phyloP scores from a whole-genome alignment of 2,113 vertebrate species.

The Cariama cristata region DNA sequence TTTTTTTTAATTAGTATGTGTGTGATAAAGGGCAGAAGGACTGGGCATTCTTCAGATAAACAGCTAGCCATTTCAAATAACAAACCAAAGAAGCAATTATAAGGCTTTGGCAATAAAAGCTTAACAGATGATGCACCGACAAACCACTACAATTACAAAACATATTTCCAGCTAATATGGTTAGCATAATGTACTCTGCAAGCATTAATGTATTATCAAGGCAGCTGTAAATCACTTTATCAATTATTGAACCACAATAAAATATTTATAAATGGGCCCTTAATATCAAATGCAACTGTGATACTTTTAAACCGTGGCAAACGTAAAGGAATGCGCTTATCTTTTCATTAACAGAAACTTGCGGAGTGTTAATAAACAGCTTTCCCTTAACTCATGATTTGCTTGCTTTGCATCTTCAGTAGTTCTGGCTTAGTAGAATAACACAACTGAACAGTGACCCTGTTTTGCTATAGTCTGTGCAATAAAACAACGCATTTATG shows the following conservation, averaged over 20 bases:
- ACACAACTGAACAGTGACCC: neutral
- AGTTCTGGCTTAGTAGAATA: neutral
- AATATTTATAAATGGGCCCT: conserved; percentile 45
- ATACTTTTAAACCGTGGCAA: neutral
- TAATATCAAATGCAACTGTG: conserved; percentile 18
- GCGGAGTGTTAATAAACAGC: neutral
- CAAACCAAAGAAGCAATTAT: conserved; percentile 49
- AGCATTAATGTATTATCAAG: conserved; percentile 13
- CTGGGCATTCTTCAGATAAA: neutral
- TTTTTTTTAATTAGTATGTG: too few relatives aligned
- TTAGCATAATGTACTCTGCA: conserved; percentile 9
- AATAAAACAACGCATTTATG: neutral
- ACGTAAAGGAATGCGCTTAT: neutral
- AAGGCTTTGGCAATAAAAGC: conserved; percentile 30
- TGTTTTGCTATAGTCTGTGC: neutral
- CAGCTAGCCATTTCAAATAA: neutral
- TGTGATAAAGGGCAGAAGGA: neutral
- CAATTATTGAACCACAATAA: conserved; percentile 59
- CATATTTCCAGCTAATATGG: conserved; percentile 36
- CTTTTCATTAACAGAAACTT: conserved; percentile 7
- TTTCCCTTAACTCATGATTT: neutral
- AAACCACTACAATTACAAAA: conserved; percentile 39
- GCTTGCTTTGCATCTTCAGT: neutral
- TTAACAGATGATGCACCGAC: neutral
- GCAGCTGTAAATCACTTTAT: conserved; percentile 56